These are phyloP conservation scores for Pangasianodon hypophthalmus DNA, from an alignment of 2,113 vertebrate genomes.

Conservation along the genomic window DNA sequence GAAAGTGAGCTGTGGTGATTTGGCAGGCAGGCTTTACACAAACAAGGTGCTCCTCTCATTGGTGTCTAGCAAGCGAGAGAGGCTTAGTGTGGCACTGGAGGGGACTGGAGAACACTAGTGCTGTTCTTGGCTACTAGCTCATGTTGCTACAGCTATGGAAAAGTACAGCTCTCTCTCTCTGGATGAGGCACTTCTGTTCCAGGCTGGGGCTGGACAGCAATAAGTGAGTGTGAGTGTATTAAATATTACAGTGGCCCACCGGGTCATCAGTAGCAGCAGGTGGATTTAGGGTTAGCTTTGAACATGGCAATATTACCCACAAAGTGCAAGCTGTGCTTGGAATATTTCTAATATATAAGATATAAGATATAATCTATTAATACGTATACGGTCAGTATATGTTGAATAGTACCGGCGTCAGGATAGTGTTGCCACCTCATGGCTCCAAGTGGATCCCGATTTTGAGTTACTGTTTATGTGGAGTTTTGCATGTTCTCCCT, in stretches of 20 bases:
- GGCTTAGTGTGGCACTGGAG: not conserved
- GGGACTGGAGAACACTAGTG: constrained; percentile 38
- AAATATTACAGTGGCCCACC: not conserved
- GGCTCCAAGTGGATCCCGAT: not conserved
- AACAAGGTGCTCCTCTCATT: constrained; percentile 56
- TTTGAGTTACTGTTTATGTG: not conserved
- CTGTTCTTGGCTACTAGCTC: constrained; percentile 60
- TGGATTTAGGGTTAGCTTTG: constrained; percentile 55
- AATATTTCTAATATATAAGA: not conserved
- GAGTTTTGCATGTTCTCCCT: not conserved
- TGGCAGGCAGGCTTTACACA: constrained; percentile 55
- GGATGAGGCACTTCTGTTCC: constrained; percentile 44
- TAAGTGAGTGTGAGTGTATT: constrained; percentile 18
- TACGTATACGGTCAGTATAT: not conserved
- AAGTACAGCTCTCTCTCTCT: constrained; percentile 58
- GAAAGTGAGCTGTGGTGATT: constrained; percentile 50
- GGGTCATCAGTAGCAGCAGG: constrained; percentile 57
- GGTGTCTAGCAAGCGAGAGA: constrained; percentile 36
- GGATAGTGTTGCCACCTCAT: not conserved
- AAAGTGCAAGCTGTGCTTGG: not conserved
- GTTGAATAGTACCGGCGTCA: not conserved
- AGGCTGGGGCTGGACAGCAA: constrained; percentile 27
- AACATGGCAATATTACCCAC: not conserved
- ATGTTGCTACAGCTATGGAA: constrained; percentile 55
- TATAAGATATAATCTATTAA: not conserved